Conservation (phyloP, 2,888 invertebrate genomes). For the Euproctis similis region DNA sequence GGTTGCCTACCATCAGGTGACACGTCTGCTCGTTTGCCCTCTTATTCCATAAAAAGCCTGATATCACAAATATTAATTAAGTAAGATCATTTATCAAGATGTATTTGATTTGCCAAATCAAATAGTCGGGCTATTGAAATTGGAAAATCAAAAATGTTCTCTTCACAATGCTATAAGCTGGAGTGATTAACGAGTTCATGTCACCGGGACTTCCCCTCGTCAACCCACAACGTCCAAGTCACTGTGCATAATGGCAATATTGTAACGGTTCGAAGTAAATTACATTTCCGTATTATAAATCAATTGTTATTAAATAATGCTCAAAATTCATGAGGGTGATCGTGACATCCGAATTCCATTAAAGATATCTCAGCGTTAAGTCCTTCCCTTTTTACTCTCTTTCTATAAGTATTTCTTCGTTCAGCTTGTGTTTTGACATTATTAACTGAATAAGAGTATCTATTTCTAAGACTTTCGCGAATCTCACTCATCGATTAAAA, state of each 20-base stretch:
- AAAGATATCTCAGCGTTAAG: too few relatives aligned
- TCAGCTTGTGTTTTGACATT: too few relatives aligned
- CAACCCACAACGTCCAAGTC: conserved; percentile 59
- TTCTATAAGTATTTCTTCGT: too few relatives aligned
- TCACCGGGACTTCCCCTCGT: conserved; percentile 55
- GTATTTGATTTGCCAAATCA: conserved; percentile 56
- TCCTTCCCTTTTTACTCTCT: too few relatives aligned
- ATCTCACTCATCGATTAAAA: too few relatives aligned
- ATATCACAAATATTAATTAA: conserved; percentile 45
- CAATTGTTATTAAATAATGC: conserved; percentile 47
- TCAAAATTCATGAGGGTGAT: conserved; percentile 23
- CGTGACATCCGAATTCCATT: conserved; percentile 17
- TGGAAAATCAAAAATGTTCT: conserved; percentile 71
- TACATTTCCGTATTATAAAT: conserved; percentile 54
- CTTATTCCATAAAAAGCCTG: too few relatives aligned
- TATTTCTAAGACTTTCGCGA: too few relatives aligned
- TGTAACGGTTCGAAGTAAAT: conserved; percentile 61
- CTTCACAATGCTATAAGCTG: conserved; percentile 49
- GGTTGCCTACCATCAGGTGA: too few relatives aligned
- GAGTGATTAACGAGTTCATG: conserved; percentile 68
- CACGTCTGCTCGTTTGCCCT: too few relatives aligned
- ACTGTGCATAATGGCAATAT: conserved; percentile 67
- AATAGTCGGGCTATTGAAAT: conserved; percentile 50
- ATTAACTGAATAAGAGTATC: too few relatives aligned
- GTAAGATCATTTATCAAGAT: conserved; percentile 53